Conservation (phyloP, 2,113 vertebrate species). For the Lucifuga dentata region DNA sequence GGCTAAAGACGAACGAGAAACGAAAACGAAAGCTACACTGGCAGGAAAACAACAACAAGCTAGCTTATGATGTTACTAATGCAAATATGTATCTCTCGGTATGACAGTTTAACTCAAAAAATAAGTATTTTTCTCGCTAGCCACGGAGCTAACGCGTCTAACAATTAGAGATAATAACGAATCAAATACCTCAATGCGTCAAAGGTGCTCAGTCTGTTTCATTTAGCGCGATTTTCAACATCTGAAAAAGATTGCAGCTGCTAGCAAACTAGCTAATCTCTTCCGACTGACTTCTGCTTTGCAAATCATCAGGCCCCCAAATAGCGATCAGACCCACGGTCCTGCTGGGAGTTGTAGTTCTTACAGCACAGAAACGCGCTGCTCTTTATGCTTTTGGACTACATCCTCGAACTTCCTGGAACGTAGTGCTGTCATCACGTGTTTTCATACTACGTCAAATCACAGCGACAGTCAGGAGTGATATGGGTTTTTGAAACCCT, state of each 20-base stretch:
- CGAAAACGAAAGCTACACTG: slow-evolving; percentile 12
- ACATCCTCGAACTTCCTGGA: slow-evolving; percentile 24
- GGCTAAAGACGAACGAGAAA: slow-evolving; percentile 2
- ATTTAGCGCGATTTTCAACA: slow-evolving; percentile 48
- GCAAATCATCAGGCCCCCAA: slow-evolving; percentile 31
- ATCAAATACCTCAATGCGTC: slow-evolving; percentile 46
- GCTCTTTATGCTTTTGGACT: slow-evolving; percentile 31
- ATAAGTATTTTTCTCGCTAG: neutral
- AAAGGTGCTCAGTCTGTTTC: slow-evolving; percentile 27
- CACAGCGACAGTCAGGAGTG: fast-evolving
- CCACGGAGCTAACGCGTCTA: neutral
- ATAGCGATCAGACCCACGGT: neutral
- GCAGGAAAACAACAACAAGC: slow-evolving; percentile 25
- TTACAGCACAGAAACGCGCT: fast-evolving
- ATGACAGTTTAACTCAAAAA: too few species aligned
- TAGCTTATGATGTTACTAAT: slow-evolving; percentile 22
- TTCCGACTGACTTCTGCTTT: slow-evolving; percentile 75
- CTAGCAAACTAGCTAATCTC: slow-evolving; percentile 75
- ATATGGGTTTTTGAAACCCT: fast-evolving
- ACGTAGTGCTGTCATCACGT: slow-evolving; percentile 14
- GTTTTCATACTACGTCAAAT: slow-evolving; percentile 36
- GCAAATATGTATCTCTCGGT: too few species aligned
- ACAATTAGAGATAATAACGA: neutral
- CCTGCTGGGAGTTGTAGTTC: slow-evolving; percentile 68
- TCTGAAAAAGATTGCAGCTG: slow-evolving; percentile 47